Percentiles rank a stretch among this genome's conserved stretches.
Conservation (phyloP, 1,140 invertebrate species). For the Idris sp. region DNA sequence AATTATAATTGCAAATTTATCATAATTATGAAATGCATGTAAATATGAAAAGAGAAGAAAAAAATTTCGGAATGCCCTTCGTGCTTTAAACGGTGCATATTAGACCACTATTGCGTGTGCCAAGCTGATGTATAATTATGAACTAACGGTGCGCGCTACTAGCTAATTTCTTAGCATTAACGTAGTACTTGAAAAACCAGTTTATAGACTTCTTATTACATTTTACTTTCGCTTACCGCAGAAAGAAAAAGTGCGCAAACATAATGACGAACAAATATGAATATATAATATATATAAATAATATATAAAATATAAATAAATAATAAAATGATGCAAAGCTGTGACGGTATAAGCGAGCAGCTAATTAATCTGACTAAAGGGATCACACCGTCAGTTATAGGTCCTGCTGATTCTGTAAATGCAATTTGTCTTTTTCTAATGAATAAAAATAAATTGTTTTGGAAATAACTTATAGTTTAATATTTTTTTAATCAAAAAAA, state of each 20-base stretch:
- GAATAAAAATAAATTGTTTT: too few species aligned
- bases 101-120: slow-evolving; percentile 8
- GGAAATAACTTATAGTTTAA: too few species aligned
- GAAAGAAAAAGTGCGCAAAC: slow-evolving; percentile 73
- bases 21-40: too few species aligned
- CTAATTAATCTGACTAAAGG: slow-evolving; percentile 65
- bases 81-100: too few species aligned
- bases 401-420: slow-evolving; percentile 51
- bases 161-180: slow-evolving; percentile 69
- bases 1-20: too few species aligned
- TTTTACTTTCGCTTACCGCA: slow-evolving; percentile 74
- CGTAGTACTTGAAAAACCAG: slow-evolving; percentile 75
- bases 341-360: slow-evolving; percentile 61
- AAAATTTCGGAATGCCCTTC: slow-evolving; percentile 26
- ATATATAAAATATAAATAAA: too few species aligned
- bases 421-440: slow-evolving; percentile 42
- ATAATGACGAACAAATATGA: slow-evolving; percentile 25
- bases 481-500: too few species aligned
- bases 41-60: slow-evolving; percentile 17
- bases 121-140: slow-evolving; percentile 23
- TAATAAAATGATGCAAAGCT: too few species aligned
- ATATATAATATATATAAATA: too few species aligned
- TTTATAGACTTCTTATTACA: slow-evolving; percentile 72
- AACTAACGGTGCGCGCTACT: slow-evolving; percentile 40
- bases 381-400: slow-evolving; percentile 70